Evolutionary conservation across 1,140 invertebrate species (phyloP), one percentile per base, ranked within the genome.

Genomic region (Euborellia annulipes): DNA sequence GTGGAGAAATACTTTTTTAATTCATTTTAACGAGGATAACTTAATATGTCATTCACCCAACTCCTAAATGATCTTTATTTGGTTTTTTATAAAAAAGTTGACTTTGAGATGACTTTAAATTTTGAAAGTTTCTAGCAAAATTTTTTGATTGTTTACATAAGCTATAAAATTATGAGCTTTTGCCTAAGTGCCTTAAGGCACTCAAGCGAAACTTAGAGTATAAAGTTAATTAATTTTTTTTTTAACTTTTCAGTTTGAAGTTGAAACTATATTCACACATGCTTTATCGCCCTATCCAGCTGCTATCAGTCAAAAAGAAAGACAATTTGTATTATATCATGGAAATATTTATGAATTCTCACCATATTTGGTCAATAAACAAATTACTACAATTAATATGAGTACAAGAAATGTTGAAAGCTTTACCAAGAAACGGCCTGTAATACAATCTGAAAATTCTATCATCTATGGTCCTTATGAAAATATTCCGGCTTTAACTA

Each of bases 391-490:
- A 17, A 72, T 95, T 8, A 67, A 72, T n/a, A 59, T 91, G 13
- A 73, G 82, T 13, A 80, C 84, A 0, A 75, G 74, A 45, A 84
- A 76, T 50, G 67, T 95, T 19, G 88, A 96, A 60, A 83, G 75
- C 3, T 94, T 84, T 61, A 82, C 85, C 1, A 89, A 87, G 62
- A 58, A 82, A 0, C 92, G 92, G 57, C 91, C 93, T 20, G 79
- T 81, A 2, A 69, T 75, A 4, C 76, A 85, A 49, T 71, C 73
- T 17, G 88, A 93, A 50, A 79, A 76, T 40, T 73, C 72, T 14
- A 77, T 97, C 17, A 77, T 66, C 0, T 94, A 93, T 65, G 93
- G 93, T 22, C 82, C 89, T 0, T 95, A 85, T 61, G 77, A 85
- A 42, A 81, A 87, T 51, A 69, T 81, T 45, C 55, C 62, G 48